A percentile compares a stretch with the other conserved stretches of the same genome.
Conservation (phyloP, 2,888 invertebrate species). For the Drepana falcataria region DNA sequence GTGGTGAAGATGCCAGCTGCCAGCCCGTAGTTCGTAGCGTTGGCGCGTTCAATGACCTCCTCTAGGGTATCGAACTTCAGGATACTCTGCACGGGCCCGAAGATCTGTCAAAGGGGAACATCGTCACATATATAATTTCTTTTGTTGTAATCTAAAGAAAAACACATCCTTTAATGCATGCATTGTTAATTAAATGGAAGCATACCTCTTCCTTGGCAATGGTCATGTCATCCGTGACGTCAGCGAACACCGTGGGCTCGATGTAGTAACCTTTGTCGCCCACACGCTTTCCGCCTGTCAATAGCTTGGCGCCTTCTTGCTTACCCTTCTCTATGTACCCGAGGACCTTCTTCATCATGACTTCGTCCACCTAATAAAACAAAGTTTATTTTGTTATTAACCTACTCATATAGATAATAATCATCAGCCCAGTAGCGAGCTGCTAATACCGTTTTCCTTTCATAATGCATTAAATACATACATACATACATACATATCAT, state of each 20-base stretch:
- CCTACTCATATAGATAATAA: too few species aligned
- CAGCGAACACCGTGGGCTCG: conserved; percentile 86
- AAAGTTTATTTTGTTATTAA: too few species aligned
- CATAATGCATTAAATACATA: too few species aligned
- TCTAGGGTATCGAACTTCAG: conserved; percentile 87
- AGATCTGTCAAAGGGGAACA: conserved; percentile 80
- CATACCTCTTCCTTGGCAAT: conserved; percentile 87
- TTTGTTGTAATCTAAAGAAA: too few species aligned
- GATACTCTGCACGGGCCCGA: conserved; percentile 93
- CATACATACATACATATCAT: too few species aligned
- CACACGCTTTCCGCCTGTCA: conserved; percentile 82
- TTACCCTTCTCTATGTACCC: conserved; percentile 87
- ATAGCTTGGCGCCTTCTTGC: conserved; percentile 87
- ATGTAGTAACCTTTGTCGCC: conserved; percentile 86
- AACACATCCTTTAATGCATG: too few species aligned
- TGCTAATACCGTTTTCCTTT: too few species aligned
- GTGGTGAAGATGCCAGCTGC: conserved; percentile 91
- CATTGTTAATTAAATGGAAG: too few species aligned
- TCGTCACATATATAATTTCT: too few species aligned
- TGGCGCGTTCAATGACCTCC: conserved; percentile 90
- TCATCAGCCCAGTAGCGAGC: too few species aligned
- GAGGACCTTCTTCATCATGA: conserved; percentile 86
- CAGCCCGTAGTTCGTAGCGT: conserved; percentile 88
- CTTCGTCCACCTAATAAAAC: conserved; percentile 79
- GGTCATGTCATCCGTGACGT: conserved; percentile 85